Evolutionary conservation across 2,113 vertebrate genomes (phyloP), one percentile per base, ranked within the genome.

Genomic region (Dermatemys mawii): DNA sequence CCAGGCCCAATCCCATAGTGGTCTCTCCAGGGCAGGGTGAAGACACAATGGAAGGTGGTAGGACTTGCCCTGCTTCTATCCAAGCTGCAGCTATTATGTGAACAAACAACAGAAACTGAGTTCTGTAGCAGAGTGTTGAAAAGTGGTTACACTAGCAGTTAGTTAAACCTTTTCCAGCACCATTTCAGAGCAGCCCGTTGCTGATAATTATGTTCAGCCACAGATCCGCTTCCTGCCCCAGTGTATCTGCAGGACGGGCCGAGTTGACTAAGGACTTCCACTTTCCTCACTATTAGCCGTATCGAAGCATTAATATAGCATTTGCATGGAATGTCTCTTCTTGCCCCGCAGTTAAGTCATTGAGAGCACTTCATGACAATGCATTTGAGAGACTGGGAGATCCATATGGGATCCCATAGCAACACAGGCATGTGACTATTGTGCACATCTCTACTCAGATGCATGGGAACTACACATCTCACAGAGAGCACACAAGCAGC

Each of bases 201-300:
- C 13, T 19, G 1, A 0, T 54, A 80, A 54, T 21, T 87, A 76
- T 38, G 63, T 9, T 67, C 50, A 75, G 79, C 83, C 90, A 26
- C 0, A 54, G 24, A 21, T 54, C 49, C 16, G 38, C 35, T 81
- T 85, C 26, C 55, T 2, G 0, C 5, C 7, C 38, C 50, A 27
- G 48, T 48, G 38, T 19, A 90, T 88, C 67, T 90, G 46, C 57
- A 49, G 60, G 86, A 1, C 44, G 79, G 86, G 60, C 32, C 29
- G 11, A 57, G 9, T 57, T 92, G 80, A 96, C 11, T 2, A 5
- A 29, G 16, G 54, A 32, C 92, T 96, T n/a, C 83, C 38, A 94
- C 51, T 41, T 92, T 93, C 83, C 57, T 82, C 26, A 70, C 78
- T 80, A 27, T 57, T 13, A 32, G 55, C 27, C 27, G 3, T 80